Conservation (phyloP, 2,797 vertebrate genomes). For the Mus minutoides region DNA sequence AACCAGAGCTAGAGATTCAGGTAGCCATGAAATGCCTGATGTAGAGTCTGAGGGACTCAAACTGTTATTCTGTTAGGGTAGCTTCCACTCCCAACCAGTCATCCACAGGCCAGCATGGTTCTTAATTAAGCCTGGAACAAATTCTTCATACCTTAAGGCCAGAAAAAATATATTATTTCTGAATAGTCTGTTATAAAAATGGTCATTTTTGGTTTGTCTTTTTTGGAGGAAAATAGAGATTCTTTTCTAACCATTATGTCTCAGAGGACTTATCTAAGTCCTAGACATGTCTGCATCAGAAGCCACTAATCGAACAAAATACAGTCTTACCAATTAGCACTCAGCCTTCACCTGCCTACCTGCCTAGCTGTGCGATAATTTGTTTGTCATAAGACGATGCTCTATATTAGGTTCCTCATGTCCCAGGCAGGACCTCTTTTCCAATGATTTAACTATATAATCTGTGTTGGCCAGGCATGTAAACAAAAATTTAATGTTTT, state of each 20-base stretch:
- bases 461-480: slow-evolving; percentile 15
- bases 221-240: background rate
- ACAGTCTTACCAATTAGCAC: background rate
- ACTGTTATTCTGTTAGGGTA: background rate
- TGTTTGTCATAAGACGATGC: background rate
- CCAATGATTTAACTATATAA: slow-evolving; percentile 7
- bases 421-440: slow-evolving; percentile 10
- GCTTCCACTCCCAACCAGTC: background rate
- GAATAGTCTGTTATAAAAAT: slow-evolving; percentile 12
- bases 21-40: background rate
- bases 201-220: slow-evolving; percentile 42
- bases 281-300: background rate
- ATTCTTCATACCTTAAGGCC: slow-evolving; percentile 9
- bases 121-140: background rate
- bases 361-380: background rate
- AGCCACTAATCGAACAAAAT: background rate
- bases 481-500: background rate
- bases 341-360: background rate
- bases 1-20: background rate
- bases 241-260: background rate
- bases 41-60: background rate
- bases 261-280: background rate
- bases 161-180: slow-evolving; percentile 32
- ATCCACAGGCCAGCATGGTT: background rate
- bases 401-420: background rate